Percentiles rank a stretch among this genome's conserved stretches.
Conservation (phyloP, 2,113 vertebrate species). For the Vicugna pacos region DNA sequence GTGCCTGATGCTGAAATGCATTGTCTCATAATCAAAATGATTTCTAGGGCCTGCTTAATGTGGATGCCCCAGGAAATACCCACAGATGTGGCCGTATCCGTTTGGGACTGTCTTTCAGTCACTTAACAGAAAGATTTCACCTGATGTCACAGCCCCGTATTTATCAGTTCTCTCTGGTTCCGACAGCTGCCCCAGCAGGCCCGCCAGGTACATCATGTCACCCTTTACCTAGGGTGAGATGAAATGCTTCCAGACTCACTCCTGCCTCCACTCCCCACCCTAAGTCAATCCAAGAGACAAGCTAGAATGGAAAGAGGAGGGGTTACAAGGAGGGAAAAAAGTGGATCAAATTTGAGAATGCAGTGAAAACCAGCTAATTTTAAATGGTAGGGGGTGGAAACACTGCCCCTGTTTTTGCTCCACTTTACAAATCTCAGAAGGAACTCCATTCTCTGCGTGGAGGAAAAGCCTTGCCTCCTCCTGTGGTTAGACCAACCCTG, state of each 20-base stretch:
- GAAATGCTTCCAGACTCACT: background rate
- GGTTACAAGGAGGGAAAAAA: background rate
- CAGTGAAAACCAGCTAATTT: background rate
- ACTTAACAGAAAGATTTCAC: background rate
- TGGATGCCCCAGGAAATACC: background rate
- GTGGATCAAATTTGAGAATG: background rate
- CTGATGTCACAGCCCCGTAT: fast-evolving
- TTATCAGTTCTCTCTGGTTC: background rate
- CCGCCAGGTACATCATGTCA: background rate
- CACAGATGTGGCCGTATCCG: background rate
- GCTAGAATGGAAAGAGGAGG: background rate
- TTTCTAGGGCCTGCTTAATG: background rate
- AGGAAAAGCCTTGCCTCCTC: background rate
- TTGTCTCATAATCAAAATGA: background rate
- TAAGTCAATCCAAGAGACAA: background rate
- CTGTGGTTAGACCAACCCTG: background rate
- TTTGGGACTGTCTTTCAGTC: background rate
- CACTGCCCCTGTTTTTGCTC: background rate
- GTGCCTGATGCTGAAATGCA: background rate
- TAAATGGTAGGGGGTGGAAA: background rate
- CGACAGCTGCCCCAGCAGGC: background rate
- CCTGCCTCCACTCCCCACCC: background rate
- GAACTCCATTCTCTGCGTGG: background rate
- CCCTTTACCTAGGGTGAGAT: background rate
- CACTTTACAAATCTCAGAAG: background rate